These are phyloP conservation scores for Manis javanica DNA, from an alignment of 2,797 vertebrate species.

Conservation along the genomic window DNA sequence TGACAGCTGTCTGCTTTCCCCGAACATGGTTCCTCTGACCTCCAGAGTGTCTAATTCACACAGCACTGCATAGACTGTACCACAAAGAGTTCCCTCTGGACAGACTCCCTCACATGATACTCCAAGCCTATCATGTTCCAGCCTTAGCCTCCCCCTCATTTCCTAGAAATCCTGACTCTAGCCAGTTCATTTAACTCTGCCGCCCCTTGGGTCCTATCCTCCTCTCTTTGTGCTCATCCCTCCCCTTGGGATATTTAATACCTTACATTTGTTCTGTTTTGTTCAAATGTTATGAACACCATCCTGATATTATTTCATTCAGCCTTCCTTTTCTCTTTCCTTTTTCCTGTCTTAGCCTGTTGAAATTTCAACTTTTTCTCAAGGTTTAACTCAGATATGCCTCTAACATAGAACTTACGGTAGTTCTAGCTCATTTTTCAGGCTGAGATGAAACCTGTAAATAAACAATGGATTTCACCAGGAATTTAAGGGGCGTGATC, in stretches of 20 bases:
- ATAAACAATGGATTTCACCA: not conserved
- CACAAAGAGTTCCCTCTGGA: not conserved
- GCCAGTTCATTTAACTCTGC: rapidly evolving
- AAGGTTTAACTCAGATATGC: not conserved
- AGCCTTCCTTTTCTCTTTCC: not conserved
- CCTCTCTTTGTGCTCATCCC: not conserved
- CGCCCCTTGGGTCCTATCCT: not conserved
- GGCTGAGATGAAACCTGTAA: not conserved
- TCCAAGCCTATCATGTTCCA: not conserved
- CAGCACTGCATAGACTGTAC: not conserved
- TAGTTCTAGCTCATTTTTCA: not conserved
- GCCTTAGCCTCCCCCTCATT: not conserved
- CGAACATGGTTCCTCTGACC: not conserved
- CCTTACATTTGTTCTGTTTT: not conserved
- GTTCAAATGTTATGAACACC: not conserved
- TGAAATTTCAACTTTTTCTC: not conserved
- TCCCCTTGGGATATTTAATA: not conserved
- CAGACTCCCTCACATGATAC: not conserved
- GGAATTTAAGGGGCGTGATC: not conserved
- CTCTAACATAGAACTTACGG: not conserved
- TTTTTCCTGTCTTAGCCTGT: not conserved
- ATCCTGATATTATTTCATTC: not conserved
- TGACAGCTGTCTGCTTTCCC: not conserved
- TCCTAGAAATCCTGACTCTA: not conserved
- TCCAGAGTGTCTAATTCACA: not conserved